Evolutionary conservation across 2,113 vertebrate species (phyloP), one percentile per base, ranked within the genome.

Genomic region (Hippopotamus amphibius): DNA sequence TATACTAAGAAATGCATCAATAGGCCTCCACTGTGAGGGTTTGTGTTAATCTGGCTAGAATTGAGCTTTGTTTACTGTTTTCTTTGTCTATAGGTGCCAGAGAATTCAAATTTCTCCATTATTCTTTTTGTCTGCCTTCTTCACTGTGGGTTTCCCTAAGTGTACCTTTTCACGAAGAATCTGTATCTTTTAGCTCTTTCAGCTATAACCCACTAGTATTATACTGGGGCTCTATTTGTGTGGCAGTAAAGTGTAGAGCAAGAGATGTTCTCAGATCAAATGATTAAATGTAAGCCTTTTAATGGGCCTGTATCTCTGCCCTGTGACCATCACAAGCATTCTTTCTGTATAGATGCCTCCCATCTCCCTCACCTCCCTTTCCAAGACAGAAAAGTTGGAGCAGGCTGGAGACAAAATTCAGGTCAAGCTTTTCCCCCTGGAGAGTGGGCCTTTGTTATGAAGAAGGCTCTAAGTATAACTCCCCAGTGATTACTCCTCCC

Each of bases 171-270:
- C n/a, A 26, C 76, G 26, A 24, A 9, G 12, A 37, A 37, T 37
- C 53, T 37, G 21, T 80, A 80, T 6, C 77, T 80, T 80, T 57
- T 21, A 37, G 77, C 77, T 37, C 63, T 65, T 72, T 13, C 30
- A 68, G 14, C n/a, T 61, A 11, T 19, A 50, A 85, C 7, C 19
- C 19, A 19, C 68, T 26, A n/a, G 10, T 26, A 16, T 65, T 19
- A 48, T 7, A 59, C 12, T 66, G 48, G 65, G 48, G 15, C 0
- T 12, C 13, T 84, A 7, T 26, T 24, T 94, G 3, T 61, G 16
- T 43, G 4, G 7, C 1, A 26, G 12, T n/a, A 46, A 87, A 7
- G 0, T 69, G 5, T 48, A 3, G 21, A 48, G 19, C 61, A 12
- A 24, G 16, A 59, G 26, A 7, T 59, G 7, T 37, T 57, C 7